Evolutionary conservation across 2,797 vertebrate genomes (phyloP).

Genomic region (Silurus lanzhouensis): DNA sequence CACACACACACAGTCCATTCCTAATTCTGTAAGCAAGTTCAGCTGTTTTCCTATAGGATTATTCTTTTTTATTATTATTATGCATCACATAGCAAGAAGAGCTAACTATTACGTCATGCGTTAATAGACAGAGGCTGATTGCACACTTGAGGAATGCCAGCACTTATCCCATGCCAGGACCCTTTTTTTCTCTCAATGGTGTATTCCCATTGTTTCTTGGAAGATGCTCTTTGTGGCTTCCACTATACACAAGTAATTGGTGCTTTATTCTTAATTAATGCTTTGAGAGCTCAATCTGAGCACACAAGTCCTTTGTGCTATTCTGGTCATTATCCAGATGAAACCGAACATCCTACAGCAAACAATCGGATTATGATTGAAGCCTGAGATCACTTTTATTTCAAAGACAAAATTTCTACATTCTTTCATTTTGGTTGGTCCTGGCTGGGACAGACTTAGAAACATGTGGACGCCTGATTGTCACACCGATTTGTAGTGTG

Average conservation of each 20-base stretch:
- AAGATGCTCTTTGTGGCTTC: neutral
- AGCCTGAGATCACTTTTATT: neutral
- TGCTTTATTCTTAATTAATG: neutral
- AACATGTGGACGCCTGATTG: no score
- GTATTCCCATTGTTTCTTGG: neutral
- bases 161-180: neutral
- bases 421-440: neutral
- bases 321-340: neutral
- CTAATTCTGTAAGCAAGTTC: no score
- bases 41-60: neutral
- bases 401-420: neutral
- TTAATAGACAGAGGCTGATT: neutral
- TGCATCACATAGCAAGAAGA: neutral
- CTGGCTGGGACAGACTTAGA: no score
- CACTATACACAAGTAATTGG: neutral
- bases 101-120: neutral
- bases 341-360: neutral
- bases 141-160: conserved; percentile 47
- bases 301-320: neutral
- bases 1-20: neutral
- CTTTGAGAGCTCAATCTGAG: neutral
- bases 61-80: neutral
- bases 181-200: neutral
- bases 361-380: neutral
- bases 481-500: no score